phyloP scores from a whole-genome alignment of 2,888 invertebrate species.

The Entomobrya multifasciata region DNA sequence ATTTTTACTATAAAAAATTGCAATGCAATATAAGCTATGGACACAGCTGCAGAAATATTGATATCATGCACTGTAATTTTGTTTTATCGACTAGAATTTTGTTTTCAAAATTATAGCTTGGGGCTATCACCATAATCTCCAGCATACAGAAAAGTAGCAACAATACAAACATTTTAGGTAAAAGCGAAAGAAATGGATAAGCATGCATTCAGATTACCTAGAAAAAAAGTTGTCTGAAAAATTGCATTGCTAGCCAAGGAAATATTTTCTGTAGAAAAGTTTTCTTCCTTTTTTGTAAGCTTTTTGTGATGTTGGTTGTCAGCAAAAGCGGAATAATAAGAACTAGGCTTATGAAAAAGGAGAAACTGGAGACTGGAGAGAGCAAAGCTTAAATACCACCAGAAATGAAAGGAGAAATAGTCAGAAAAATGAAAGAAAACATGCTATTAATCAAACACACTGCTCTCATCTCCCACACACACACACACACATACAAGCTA shows the following conservation, averaged over 20 bases:
- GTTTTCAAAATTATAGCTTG: not conserved
- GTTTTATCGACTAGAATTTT: not conserved
- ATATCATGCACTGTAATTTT: not conserved
- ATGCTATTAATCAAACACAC: slow-evolving; percentile 70
- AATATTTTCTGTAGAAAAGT: not conserved
- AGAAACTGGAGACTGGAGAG: not conserved
- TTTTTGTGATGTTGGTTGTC: not conserved
- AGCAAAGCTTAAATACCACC: not conserved
- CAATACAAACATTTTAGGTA: no score
- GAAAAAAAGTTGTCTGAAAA: no score
- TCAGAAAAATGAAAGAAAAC: slow-evolving; percentile 69
- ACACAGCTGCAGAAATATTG: no score
- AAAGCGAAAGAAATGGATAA: no score
- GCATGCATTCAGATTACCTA: no score
- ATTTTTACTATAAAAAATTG: not conserved
- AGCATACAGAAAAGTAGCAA: not conserved
- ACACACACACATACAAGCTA: not conserved
- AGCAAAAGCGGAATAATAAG: not conserved
- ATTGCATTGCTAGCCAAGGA: no score
- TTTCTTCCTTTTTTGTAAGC: not conserved
- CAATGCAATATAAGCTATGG: not conserved
- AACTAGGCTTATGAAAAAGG: not conserved
- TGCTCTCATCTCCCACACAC: no score
- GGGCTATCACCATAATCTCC: slow-evolving; percentile 3
- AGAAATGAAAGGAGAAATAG: not conserved